phyloP scores from a whole-genome alignment of 2,113 vertebrate species.

The Lonchura striata region DNA sequence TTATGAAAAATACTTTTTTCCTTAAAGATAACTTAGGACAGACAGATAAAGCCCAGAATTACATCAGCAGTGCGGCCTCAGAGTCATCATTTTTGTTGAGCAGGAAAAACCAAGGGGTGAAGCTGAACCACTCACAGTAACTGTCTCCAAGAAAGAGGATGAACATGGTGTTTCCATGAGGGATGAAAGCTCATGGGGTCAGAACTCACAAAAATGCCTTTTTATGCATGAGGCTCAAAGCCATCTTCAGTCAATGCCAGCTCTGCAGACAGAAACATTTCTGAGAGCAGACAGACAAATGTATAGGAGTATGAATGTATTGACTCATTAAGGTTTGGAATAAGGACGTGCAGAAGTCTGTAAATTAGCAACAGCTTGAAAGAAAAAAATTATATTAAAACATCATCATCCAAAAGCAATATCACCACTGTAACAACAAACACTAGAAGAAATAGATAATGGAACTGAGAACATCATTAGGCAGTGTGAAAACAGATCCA shows the following conservation, averaged over 20 bases:
- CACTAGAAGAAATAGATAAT: constrained; percentile 6
- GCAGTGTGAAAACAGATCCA: neutral
- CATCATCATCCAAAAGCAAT: neutral
- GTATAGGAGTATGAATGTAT: neutral
- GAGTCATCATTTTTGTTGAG: neutral
- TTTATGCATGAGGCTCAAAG: neutral
- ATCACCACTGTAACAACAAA: constrained; percentile 3
- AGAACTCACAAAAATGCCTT: neutral
- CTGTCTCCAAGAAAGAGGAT: neutral
- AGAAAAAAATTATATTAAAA: neutral
- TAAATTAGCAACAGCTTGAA: constrained; percentile 17
- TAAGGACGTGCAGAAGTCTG: neutral
- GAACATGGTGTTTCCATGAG: neutral
- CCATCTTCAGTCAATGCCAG: neutral
- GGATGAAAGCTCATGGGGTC: neutral
- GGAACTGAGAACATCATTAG: constrained; percentile 28
- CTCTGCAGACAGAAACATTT: neutral
- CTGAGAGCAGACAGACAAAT: neutral
- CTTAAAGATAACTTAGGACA: neutral
- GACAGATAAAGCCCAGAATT: neutral
- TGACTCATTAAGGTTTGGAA: neutral
- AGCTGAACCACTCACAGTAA: accelerated
- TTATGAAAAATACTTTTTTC: neutral
- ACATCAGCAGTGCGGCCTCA: neutral
- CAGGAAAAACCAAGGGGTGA: neutral